Base-by-base conservation (phyloP, 2,113 vertebrate genomes). In the Gopherus evgoodei region DNA sequence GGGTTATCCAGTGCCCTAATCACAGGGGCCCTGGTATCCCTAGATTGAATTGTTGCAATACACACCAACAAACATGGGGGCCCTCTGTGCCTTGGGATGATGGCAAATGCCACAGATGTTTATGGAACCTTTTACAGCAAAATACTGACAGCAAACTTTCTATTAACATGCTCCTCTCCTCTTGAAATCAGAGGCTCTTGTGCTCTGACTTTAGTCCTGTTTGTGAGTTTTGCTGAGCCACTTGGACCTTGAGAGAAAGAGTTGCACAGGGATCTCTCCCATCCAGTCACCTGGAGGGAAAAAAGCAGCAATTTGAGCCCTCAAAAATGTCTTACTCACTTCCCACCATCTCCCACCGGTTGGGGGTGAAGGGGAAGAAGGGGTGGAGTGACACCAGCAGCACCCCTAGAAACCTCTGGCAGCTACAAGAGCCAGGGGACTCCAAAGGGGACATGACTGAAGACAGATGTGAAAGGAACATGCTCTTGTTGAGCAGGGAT, bases 381-480 rank as follows among this genome's bases (percentile, higher is more conserved):
- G 3, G 54, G 49, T 12, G 35, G 0, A 53, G 50, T n/a, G 0
- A 8, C 1, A 86, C 81, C 91, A 94, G 91, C 50, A 47, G 92
- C 92, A 97, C 78, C 17, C 35, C 87, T 93, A 91, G 47, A 90
- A n/a, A 87, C 80, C 52, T 87, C 56, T 16, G 91, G 85, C 83
- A 78, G 93, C 47, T 86, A 72, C 59, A n/a, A 49, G 92, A 84
- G 52, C 16, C 76, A 10, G 42, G 78, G 88, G 90, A 90, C 84
- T 54, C 22, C 84, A 84, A 84, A 93, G 94, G 86, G 94, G 94
- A 90, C 90, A 9, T 0, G 16, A 87, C 81, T 94, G 90, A 96
- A 94, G 96, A 91, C 95, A 35, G 85, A 93, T 90, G 94, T 88
- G 91, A 52, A 89, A 90, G 82, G 52, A 69, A 72, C 50, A 75